Percentiles rank a stretch among this genome's conserved stretches.
Conservation (phyloP, 2,888 invertebrate species). For the Oscheius sp. region DNA sequence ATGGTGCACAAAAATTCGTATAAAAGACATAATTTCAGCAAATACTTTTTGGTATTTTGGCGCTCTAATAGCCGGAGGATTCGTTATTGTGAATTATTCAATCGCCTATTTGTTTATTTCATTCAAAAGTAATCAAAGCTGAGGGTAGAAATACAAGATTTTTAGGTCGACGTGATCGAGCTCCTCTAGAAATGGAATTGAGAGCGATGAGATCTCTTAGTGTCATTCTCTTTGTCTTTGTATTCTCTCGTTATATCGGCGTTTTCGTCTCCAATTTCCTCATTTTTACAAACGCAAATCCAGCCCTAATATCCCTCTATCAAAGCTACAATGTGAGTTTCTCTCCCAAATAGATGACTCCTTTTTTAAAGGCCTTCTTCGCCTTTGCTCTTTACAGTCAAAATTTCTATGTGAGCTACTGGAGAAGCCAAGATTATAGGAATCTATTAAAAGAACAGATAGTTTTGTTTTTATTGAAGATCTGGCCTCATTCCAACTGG, state of each 20-base stretch:
- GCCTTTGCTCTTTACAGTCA: constrained; percentile 28
- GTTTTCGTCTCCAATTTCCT: constrained; percentile 17
- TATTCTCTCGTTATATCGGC: constrained; percentile 29
- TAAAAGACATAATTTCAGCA: constrained; percentile 1
- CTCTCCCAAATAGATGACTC: too few relatives aligned
- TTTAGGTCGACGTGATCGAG: constrained; percentile 1
- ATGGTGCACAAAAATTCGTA: background rate
- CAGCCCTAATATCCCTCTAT: constrained; percentile 16
- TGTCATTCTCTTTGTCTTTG: constrained; percentile 27
- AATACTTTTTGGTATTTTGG: constrained; percentile 23
- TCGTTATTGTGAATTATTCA: constrained; percentile 20
- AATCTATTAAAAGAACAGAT: constrained; percentile 17
- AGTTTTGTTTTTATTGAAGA: background rate
- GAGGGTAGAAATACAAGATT: background rate
- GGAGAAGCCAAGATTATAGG: constrained; percentile 26
- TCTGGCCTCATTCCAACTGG: constrained; percentile 5
- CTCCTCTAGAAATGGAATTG: constrained; percentile 11
- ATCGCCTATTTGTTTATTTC: constrained; percentile 3
- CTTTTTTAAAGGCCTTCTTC: constrained; percentile 25
- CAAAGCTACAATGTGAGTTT: constrained; percentile 29
- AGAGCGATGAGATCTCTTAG: constrained; percentile 18
- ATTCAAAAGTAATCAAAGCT: constrained; percentile 14
- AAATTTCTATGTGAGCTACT: constrained; percentile 28
- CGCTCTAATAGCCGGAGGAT: constrained; percentile 23
- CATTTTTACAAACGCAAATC: constrained; percentile 10